Evolutionary conservation across 2,113 vertebrate species (phyloP), one percentile per base, ranked within the genome.

Genomic region (Ageneiosus marmoratus): DNA sequence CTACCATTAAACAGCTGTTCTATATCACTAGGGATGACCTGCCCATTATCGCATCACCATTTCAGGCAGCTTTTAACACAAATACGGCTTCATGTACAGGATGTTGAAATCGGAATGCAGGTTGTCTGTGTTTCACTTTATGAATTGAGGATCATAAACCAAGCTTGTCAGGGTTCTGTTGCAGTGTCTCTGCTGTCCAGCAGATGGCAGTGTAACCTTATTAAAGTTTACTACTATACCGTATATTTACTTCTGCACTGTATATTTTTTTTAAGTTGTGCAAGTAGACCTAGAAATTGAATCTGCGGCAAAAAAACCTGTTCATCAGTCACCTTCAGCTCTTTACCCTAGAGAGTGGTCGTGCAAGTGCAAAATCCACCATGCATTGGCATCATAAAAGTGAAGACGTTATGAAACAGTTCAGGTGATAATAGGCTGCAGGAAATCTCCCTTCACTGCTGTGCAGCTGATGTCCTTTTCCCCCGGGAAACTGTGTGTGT

Each of bases 181-280:
- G 74, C 50, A 79, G 6, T 58, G 53, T 13, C 15, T 51, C 0
- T 16, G 5, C 1, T 69, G 20, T 67, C 77, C 86, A 80, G 86
- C 81, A 85, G 84, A 34, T 77, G 86, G 84, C 53, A 82, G 77
- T 76, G 48, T 34, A 46, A 11, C 32, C 62, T 63, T 18, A 84
- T 37, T 32, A n/a, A 37, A 53, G 29, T 81, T 80, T 24, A 7
- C 8, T 67, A 11, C 18, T 11, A 4, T 20, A 24, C n/a, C n/a
- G n/a, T 11, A 11, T 8, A 41, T 41, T 3, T 41, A 41, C 37
- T 41, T 41, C 37, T n/a, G n/a, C n/a, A n/a, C n/a, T n/a, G n/a
- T n/a, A n/a, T n/a, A 41, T 41, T 10, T 46, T 46, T 46, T 46
- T 46, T 10, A 53, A 53, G 15, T 8, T 9, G 65, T 83, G 67